Evolutionary conservation across 2,888 invertebrate species (phyloP).

Genomic region (Drosophila prolongata): DNA sequence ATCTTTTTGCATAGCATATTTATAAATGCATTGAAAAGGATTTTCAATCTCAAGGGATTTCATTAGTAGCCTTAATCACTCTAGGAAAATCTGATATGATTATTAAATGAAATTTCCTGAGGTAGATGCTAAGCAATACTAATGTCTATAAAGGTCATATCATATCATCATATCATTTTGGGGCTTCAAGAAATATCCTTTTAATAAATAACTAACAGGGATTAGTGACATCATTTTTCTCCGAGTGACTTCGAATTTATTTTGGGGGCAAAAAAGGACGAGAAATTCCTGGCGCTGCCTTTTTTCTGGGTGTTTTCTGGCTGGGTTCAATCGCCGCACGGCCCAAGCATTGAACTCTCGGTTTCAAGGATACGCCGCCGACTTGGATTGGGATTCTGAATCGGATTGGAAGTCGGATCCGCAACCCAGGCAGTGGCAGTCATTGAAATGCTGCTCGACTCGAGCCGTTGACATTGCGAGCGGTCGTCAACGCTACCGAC

Average conservation of each 20-base stretch:
- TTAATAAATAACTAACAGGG: neutral
- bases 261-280: neutral
- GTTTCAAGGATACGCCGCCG: slow-evolving; percentile 68
- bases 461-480: slow-evolving; percentile 73
- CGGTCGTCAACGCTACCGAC: slow-evolving; percentile 63
- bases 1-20: too few relatives aligned
- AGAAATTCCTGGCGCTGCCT: slow-evolving; percentile 51
- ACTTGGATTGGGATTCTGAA: slow-evolving; percentile 16
- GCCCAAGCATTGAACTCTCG: slow-evolving; percentile 76
- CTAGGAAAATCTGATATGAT: too few relatives aligned
- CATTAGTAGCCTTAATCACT: too few relatives aligned
- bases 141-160: too few relatives aligned
- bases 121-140: too few relatives aligned
- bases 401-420: slow-evolving; percentile 36
- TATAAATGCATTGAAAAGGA: too few relatives aligned
- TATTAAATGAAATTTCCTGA: too few relatives aligned
- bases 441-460: slow-evolving; percentile 37
- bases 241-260: neutral
- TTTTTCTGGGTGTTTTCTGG: slow-evolving; percentile 9
- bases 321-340: slow-evolving; percentile 68
- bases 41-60: neutral
- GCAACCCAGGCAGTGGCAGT: slow-evolving; percentile 29
- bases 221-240: neutral
- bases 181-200: neutral
- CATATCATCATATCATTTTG: too few relatives aligned